Base-by-base conservation (phyloP, 2,113 vertebrate genomes). In the Calyptommatus sinebrachiatus region DNA sequence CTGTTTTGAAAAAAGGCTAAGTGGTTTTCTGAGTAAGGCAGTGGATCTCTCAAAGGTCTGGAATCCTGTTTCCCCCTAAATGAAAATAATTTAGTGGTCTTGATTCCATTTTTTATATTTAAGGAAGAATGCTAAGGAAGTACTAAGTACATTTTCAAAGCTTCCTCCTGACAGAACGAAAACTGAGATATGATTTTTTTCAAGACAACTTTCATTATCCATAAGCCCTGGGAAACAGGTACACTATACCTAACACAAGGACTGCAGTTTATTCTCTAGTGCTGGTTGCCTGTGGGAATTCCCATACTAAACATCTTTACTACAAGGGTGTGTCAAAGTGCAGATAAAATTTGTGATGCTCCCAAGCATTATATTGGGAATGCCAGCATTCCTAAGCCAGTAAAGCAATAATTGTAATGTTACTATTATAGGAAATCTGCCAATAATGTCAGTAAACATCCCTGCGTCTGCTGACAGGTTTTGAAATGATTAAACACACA, bases 1-100 rank as follows among this genome's bases (percentile, higher is more conserved):
- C 76, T 85, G 82, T 90, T 81, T 89, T 24, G 8, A 77, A 80
- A 65, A 46, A n/a, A 78, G 60, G 60, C 26, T n/a, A 80, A 83
- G 73, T 71, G 50, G 18, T 70, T 86, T 86, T 85, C 78, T 70
- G 69, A 20, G 12, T 81, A 83, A 91, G 88, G 24, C 7, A 62
- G 7, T 71, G 22, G 48, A 18, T 31, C 73, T 7, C 77, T 85
- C 77, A 70, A 73, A 81, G 28, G 84, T 76, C 71, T 10, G 22
- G 72, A 89, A 86, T n/a, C 45, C 70, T 79, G 65, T 8, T 68
- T 71, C 78, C 5, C 83, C 83, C 53, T 14, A 76, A 81, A 28
- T 14, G 7, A 68, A 67, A 48, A 78, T 2, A 35, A 22, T 84
- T 89, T 57, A 82, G 60, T 80, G 82, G n/a, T 73, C 24, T 62